Evolutionary conservation across 2,113 vertebrate species (phyloP).

Genomic region (Oncorhynchus keta): DNA sequence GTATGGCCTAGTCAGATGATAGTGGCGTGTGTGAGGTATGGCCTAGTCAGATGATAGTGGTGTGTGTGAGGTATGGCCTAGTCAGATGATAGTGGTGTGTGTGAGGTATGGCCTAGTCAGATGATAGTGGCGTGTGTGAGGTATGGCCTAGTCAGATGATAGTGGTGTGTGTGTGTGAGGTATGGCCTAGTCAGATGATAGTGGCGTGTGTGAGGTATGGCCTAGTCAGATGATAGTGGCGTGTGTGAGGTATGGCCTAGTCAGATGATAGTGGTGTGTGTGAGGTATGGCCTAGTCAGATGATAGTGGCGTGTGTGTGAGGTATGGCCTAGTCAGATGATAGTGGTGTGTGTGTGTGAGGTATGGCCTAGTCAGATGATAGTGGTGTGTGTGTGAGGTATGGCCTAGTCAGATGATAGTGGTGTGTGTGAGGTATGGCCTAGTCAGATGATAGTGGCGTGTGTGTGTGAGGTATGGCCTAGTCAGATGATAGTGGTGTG

Average conservation of each 20-base stretch:
- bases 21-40: slow-evolving; percentile 30
- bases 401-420: neutral
- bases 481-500: slow-evolving; percentile 10
- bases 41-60: neutral
- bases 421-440: slow-evolving; percentile 31
- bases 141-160: slow-evolving; percentile 12
- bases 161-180: slow-evolving; percentile 34
- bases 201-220: slow-evolving; percentile 30
- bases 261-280: slow-evolving; percentile 17
- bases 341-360: slow-evolving; percentile 32
- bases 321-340: slow-evolving; percentile 11
- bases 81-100: slow-evolving; percentile 12
- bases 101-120: slow-evolving; percentile 19
- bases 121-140: slow-evolving; percentile 23
- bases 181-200: slow-evolving; percentile 7
- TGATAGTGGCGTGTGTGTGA: slow-evolving; percentile 29
- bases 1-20: slow-evolving; percentile 12
- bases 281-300: slow-evolving; percentile 15
- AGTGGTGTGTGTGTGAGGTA: slow-evolving; percentile 34
- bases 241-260: slow-evolving; percentile 30
- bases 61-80: slow-evolving; percentile 31
- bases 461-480: slow-evolving; percentile 35
- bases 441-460: slow-evolving; percentile 7
- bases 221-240: neutral
- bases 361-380: slow-evolving; percentile 12